Evolutionary conservation across 2,888 invertebrate genomes (phyloP), one percentile per base, ranked within the genome.

Genomic region (Carpatolechia fugitivella): DNA sequence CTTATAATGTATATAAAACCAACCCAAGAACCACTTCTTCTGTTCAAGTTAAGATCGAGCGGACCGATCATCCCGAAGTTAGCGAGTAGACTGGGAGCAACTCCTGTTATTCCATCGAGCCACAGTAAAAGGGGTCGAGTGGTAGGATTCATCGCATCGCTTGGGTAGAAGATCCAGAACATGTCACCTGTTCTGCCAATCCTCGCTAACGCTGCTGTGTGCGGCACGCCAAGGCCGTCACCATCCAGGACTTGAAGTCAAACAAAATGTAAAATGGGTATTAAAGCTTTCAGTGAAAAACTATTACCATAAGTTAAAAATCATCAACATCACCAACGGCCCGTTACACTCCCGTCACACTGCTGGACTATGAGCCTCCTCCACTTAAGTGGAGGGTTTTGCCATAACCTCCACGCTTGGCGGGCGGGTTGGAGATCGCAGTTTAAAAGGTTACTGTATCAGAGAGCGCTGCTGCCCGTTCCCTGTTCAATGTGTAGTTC

Each of bases 161-260:
- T 93, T 60, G 94, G 94, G 76, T 95, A 96, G 54, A 97, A 91
- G 96, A 96, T 97, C 93, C 96, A 97, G 80, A 97, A 97, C 91
- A 96, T 93, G 62, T 95, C 93, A 0, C 96, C 96, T 0, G 92
- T 90, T 1, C 90, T 84, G 0, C 93, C 91, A 0, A 97, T 94
- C 62, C 92, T 91, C 0, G 94, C 94, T 74, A 93, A 93, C 0
- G 93, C 95, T 92, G 96, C 96, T 59, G 93, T 93, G 77, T 94
- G 93, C 35, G 92, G 86, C 0, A 93, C 91, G 4, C 91, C 84
- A 3, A 93, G 91, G 3, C 78, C 79, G 0, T 72, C 66, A 10
- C 76, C 76, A 60, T 80, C 70, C 13, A 87, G 61, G 11, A 62
- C 86, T 87, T 64, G 6, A 50, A 40, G 44, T 24, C 16, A 24